phyloP scores from a whole-genome alignment of 2,113 vertebrate genomes.

The Calypte anna region DNA sequence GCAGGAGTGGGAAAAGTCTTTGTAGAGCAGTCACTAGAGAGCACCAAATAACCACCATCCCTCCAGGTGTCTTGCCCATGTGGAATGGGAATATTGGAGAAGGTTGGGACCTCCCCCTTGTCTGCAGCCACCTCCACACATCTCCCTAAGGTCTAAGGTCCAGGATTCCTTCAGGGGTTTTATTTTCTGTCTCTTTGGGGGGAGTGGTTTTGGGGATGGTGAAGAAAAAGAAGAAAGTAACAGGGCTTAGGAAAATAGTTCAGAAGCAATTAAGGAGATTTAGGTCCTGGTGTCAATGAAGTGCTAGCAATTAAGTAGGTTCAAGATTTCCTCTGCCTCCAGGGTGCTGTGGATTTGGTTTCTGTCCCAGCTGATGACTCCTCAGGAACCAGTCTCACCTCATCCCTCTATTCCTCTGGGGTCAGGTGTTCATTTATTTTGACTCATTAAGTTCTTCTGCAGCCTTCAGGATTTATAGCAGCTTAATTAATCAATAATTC shows the following conservation, averaged over 20 bases:
- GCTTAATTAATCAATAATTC: background rate
- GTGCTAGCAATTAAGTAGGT: background rate
- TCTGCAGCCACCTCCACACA: background rate
- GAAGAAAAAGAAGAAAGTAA: no score
- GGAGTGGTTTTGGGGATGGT: background rate
- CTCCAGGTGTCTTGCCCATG: background rate
- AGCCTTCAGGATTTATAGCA: background rate
- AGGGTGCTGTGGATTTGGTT: background rate
- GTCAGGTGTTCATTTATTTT: background rate
- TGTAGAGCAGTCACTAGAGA: conserved; percentile 43
- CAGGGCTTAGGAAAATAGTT: background rate
- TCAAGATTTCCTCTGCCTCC: background rate
- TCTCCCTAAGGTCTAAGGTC: no score
- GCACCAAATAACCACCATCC: conserved; percentile 35
- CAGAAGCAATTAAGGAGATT: background rate
- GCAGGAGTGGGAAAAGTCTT: background rate
- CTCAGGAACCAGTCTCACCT: background rate
- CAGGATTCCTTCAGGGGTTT: background rate
- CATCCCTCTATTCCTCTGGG: background rate
- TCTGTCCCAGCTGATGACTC: background rate
- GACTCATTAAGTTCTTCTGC: background rate
- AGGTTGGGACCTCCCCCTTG: background rate
- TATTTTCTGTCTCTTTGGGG: background rate
- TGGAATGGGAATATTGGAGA: background rate
- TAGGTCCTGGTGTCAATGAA: background rate